Evolutionary conservation across 1,140 invertebrate genomes (phyloP).

Genomic region (Rhopalosiphum padi): DNA sequence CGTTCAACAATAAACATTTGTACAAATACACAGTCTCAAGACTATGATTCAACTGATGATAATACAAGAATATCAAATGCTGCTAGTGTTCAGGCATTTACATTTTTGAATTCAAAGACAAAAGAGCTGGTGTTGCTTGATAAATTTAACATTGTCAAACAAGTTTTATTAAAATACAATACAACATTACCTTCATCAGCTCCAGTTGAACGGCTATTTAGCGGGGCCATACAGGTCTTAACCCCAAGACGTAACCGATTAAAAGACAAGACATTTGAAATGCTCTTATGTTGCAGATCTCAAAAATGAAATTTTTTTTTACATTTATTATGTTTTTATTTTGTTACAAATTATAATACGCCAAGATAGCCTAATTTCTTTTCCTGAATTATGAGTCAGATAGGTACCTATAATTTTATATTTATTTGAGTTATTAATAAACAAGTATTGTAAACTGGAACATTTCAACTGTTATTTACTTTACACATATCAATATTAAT

Average conservation of each 20-base stretch:
- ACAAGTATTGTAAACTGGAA: too few species aligned
- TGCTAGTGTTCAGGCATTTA: background rate
- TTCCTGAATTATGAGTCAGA: too few species aligned
- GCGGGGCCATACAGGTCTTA: background rate
- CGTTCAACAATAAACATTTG: background rate
- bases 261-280: background rate
- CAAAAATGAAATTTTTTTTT: too few species aligned
- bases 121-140: background rate
- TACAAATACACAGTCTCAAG: background rate
- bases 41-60: background rate
- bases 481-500: too few species aligned
- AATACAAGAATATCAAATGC: background rate
- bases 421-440: too few species aligned
- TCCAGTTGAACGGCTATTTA: background rate
- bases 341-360: too few species aligned
- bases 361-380: too few species aligned
- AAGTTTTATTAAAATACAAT: too few species aligned
- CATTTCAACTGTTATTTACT: too few species aligned
- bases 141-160: background rate
- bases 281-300: background rate
- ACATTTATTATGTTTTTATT: too few species aligned
- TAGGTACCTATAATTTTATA: too few species aligned
- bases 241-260: background rate
- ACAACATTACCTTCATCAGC: too few species aligned
- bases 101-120: background rate